These are phyloP conservation scores for Melopsittacus undulatus DNA, from an alignment of 2,797 vertebrate species.

Conservation along the genomic window DNA sequence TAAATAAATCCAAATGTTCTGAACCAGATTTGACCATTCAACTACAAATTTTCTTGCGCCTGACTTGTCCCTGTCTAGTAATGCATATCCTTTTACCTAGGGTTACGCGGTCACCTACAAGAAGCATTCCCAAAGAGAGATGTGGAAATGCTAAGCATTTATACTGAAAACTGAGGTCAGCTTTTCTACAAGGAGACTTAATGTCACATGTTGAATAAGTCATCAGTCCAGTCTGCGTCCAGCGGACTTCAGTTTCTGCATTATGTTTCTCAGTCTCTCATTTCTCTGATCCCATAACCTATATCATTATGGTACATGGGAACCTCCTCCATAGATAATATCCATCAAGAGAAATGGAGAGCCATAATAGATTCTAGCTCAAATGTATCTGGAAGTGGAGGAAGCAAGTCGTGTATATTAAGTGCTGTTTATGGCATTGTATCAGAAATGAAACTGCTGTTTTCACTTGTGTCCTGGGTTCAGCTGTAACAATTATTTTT, in stretches of 20 bases:
- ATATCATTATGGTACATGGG: not conserved
- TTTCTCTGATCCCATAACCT: not conserved
- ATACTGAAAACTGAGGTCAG: not conserved
- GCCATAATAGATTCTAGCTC: not conserved
- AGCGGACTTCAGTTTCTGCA: not conserved
- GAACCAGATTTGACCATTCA: not conserved
- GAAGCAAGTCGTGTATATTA: not conserved
- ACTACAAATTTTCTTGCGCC: not conserved
- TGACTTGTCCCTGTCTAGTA: not conserved
- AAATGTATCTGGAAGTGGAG: not conserved
- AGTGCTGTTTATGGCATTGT: not conserved
- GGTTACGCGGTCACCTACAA: not conserved
- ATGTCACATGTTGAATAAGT: not conserved
- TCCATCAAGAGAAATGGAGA: not conserved
- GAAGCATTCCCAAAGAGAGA: not conserved
- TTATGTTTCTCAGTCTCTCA: not conserved
- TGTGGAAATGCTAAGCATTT: not conserved
- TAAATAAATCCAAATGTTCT: not conserved
- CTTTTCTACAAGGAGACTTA: not conserved
- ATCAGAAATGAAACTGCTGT: not conserved
- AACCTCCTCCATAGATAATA: not conserved
- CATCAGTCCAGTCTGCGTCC: not conserved
- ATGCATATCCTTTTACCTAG: not conserved
- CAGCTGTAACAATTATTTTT: not conserved
- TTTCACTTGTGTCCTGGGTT: not conserved